These are phyloP conservation scores for Carabus problematicus DNA, from an alignment of 2,888 invertebrate genomes.

Conservation along the genomic window DNA sequence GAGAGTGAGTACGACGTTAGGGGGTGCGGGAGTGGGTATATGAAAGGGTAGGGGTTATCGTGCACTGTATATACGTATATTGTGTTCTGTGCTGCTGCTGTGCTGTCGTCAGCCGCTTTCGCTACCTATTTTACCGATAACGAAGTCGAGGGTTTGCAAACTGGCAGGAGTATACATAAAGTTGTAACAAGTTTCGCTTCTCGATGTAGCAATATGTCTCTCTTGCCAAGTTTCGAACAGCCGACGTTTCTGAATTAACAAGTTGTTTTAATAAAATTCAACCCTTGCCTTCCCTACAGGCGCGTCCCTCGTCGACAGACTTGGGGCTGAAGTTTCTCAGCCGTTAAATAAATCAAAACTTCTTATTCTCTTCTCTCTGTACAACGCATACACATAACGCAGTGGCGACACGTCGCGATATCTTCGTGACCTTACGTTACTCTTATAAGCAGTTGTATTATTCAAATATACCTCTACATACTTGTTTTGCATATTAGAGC, in stretches of 20 bases:
- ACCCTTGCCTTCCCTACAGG: conserved; percentile 54
- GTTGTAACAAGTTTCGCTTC: conserved; percentile 52
- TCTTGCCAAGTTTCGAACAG: conserved; percentile 46
- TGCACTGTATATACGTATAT: background rate
- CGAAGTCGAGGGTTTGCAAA: conserved; percentile 9
- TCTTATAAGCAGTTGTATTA: too few relatives aligned
- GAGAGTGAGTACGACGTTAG: conserved; percentile 32
- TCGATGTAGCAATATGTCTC: conserved; percentile 51
- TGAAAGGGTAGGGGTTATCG: background rate
- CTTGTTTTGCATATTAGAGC: too few relatives aligned
- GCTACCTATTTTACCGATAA: conserved; percentile 26
- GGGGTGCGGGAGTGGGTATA: background rate
- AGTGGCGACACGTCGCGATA: too few relatives aligned
- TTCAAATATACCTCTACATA: too few relatives aligned
- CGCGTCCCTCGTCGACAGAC: conserved; percentile 42
- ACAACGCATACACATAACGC: conserved; percentile 3
- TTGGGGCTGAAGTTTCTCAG: conserved; percentile 33
- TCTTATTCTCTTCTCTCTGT: conserved; percentile 49
- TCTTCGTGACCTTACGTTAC: too few relatives aligned
- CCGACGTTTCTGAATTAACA: conserved; percentile 59
- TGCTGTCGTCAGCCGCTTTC: conserved; percentile 16
- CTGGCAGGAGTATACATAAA: conserved; percentile 29
- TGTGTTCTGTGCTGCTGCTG: background rate
- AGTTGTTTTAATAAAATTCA: conserved; percentile 61
- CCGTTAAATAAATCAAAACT: conserved; percentile 58